Percentiles rank a stretch among this genome's conserved stretches.
phyloP scores from a whole-genome alignment of 2,888 invertebrate species.

The Megaustenia siamemsis region DNA sequence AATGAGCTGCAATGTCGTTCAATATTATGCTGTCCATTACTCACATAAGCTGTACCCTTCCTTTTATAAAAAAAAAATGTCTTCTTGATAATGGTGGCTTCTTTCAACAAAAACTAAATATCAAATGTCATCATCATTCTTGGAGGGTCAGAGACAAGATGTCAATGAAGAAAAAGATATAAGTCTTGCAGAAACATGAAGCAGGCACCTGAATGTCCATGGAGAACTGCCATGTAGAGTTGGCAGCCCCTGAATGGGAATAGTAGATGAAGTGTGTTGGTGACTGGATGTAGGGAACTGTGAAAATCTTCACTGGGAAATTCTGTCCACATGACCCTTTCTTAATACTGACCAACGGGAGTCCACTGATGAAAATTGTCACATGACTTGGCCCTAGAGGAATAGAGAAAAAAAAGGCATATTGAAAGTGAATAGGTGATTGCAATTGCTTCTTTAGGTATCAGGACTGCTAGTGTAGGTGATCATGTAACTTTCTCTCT shows the following conservation, averaged over 20 bases:
- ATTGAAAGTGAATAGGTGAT: slow-evolving; percentile 65
- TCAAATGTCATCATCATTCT: too few species aligned
- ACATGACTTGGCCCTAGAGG: slow-evolving; percentile 85
- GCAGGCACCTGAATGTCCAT: slow-evolving; percentile 83
- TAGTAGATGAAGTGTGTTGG: slow-evolving; percentile 86
- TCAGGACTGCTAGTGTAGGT: too few species aligned
- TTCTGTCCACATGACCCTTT: slow-evolving; percentile 84
- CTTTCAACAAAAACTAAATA: too few species aligned
- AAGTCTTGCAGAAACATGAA: not conserved
- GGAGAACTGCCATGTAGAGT: slow-evolving; percentile 83
- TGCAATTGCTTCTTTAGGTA: slow-evolving; percentile 51
- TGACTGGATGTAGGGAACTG: slow-evolving; percentile 83
- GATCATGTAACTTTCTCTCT: too few species aligned
- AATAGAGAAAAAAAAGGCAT: slow-evolving; percentile 70
- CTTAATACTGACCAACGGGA: slow-evolving; percentile 82
- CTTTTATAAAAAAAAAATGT: too few species aligned
- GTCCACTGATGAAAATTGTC: slow-evolving; percentile 85
- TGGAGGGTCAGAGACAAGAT: not conserved
- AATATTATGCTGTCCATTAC: too few species aligned
- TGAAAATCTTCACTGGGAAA: slow-evolving; percentile 81
- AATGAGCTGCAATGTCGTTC: too few species aligned
- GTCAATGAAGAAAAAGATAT: not conserved
- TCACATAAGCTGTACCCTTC: too few species aligned
- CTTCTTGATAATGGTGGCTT: too few species aligned
- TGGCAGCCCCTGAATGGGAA: slow-evolving; percentile 84